Conservation (phyloP, 2,888 invertebrate species). For the Melangyna quadrimaculata region DNA sequence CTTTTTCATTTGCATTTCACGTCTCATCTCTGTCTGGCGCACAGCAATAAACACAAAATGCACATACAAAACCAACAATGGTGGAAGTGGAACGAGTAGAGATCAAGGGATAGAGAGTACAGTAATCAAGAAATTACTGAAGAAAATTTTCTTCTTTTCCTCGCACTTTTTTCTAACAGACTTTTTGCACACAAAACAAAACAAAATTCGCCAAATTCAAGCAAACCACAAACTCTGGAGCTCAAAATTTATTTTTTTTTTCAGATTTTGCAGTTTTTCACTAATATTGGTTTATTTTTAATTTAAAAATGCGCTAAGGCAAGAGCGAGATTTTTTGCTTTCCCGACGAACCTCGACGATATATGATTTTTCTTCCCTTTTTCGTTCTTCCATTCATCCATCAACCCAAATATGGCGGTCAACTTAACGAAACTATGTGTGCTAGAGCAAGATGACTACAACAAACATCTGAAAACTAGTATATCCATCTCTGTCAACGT, state of each 20-base stretch:
- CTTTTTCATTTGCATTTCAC: constrained; percentile 46
- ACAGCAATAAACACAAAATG: constrained; percentile 42
- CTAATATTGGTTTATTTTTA: constrained; percentile 29
- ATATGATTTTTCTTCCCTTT: constrained; percentile 73
- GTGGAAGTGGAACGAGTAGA: constrained; percentile 30
- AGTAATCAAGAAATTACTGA: constrained; percentile 65
- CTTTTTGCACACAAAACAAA: constrained; percentile 75
- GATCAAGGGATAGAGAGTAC: constrained; percentile 52
- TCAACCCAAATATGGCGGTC: constrained; percentile 68
- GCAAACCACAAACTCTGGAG: constrained; percentile 65
- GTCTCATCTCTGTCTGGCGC: constrained; percentile 44
- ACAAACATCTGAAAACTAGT: constrained; percentile 34
- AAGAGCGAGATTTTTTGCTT: constrained; percentile 57
- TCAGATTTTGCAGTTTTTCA: constrained; percentile 74
- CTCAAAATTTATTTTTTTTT: constrained; percentile 73
- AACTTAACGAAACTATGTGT: constrained; percentile 58
- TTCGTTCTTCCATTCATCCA: constrained; percentile 72
- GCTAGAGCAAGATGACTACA: constrained; percentile 28
- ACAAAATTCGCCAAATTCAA: constrained; percentile 73
- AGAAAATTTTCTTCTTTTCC: constrained; percentile 42
- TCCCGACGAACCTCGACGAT: constrained; percentile 54
- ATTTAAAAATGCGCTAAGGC: constrained; percentile 47
- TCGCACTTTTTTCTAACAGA: constrained; percentile 73
- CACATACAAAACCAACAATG: constrained; percentile 49
- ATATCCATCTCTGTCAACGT: not conserved